phyloP scores from a whole-genome alignment of 2,113 vertebrate species.

The Hymenochirus boettgeri region DNA sequence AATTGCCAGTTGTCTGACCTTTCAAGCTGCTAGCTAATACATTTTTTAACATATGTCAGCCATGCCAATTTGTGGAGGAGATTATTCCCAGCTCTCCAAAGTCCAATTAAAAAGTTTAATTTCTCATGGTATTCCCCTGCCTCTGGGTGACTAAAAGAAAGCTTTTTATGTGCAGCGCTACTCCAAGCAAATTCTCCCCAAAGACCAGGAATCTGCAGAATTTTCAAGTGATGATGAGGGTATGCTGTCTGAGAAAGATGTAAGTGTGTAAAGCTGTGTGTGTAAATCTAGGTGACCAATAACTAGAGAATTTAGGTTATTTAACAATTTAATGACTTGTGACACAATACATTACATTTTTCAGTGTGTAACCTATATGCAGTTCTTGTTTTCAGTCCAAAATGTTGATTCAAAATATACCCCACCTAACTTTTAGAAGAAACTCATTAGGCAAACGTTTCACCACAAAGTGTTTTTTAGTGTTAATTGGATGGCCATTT shows the following conservation, averaged over 20 bases:
- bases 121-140: conserved; percentile 58
- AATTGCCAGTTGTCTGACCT: conserved; percentile 28
- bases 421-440: no score
- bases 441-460: no score
- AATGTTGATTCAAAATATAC: no score
- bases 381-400: no score
- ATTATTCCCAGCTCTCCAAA: conserved; percentile 57
- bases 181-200: conserved; percentile 50
- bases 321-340: no score
- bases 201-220: conserved; percentile 45
- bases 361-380: no score
- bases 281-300: no score
- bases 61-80: conserved; percentile 60
- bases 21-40: conserved; percentile 8
- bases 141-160: conserved; percentile 55
- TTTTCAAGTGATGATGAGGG: conserved; percentile 74
- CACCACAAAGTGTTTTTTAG: no score
- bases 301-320: no score
- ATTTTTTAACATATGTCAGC: conserved; percentile 14
- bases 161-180: conserved; percentile 57
- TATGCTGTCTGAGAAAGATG: conserved; percentile 24
- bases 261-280: no score
- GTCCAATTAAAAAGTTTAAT: conserved; percentile 58
- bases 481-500: no score
- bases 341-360: no score